Conservation (phyloP, 2,888 invertebrate genomes). For the Yponomeuta cagnagella region DNA sequence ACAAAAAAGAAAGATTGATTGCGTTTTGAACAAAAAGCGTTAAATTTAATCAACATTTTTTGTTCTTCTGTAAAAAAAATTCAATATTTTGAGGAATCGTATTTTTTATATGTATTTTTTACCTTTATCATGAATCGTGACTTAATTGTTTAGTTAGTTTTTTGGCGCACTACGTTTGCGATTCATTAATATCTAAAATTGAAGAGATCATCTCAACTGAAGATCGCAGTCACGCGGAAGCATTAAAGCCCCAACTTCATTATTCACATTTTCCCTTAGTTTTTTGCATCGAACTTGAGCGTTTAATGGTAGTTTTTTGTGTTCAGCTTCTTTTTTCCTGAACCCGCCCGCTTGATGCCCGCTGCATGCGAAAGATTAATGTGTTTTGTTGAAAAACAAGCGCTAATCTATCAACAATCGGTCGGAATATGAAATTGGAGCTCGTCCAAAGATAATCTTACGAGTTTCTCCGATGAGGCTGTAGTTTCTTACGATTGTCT, state of each 20-base stretch:
- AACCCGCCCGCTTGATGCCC: background rate
- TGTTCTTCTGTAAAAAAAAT: no score
- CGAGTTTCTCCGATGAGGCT: conserved; percentile 8
- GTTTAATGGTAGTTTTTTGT: conserved; percentile 1
- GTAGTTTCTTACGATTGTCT: conserved; percentile 25
- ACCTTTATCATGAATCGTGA: no score
- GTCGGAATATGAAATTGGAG: conserved; percentile 29
- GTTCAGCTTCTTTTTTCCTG: background rate
- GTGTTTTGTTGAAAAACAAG: conserved; percentile 38
- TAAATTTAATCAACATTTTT: no score
- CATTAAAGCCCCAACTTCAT: background rate
- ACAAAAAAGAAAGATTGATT: no score
- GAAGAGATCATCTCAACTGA: background rate
- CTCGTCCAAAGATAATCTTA: conserved; percentile 28
- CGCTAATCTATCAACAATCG: conserved; percentile 38
- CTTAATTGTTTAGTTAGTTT: no score
- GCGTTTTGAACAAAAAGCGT: no score
- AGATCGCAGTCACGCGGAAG: background rate
- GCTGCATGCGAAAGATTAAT: conserved; percentile 31
- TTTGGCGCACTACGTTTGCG: no score
- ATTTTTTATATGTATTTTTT: no score
- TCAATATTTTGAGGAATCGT: no score
- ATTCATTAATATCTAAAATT: conserved; percentile 4
- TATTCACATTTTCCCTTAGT: background rate
- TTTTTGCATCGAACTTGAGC: background rate